A percentile compares a stretch with the other conserved stretches of the same genome.
These are phyloP conservation scores for Holotrichia oblita DNA, from an alignment of 1,140 invertebrate genomes.

Conservation along the genomic window DNA sequence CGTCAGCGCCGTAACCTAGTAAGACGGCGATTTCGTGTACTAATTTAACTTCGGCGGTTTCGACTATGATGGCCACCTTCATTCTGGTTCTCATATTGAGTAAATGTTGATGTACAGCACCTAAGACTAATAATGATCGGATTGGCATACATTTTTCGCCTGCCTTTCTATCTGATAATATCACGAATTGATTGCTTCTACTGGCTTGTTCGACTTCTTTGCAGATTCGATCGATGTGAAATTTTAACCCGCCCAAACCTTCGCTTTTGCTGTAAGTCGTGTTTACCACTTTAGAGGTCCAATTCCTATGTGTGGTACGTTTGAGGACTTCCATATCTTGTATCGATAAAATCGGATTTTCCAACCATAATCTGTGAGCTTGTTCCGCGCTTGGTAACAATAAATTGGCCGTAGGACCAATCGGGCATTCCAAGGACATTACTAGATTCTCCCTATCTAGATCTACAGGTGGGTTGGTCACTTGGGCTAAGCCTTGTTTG, in stretches of 20 bases:
- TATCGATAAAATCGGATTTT: constrained; percentile 94
- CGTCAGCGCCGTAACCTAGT: constrained; percentile 96
- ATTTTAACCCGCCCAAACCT: constrained; percentile 77
- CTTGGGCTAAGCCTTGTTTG: constrained; percentile 99
- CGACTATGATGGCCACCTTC: constrained; percentile 93
- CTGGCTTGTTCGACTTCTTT: constrained; percentile 85
- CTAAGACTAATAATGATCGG: constrained; percentile 88
- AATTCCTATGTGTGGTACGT: constrained; percentile 83
- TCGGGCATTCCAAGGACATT: constrained; percentile 93
- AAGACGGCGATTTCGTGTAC: constrained; percentile 97
- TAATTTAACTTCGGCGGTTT: constrained; percentile 94
- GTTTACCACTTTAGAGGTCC: constrained; percentile 93
- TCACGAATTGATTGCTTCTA: constrained; percentile 84
- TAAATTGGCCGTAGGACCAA: constrained; percentile 94
- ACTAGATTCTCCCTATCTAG: constrained; percentile 98
- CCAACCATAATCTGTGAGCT: constrained; percentile 86
- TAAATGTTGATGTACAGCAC: constrained; percentile 92
- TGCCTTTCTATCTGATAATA: constrained; percentile 84
- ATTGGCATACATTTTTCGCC: constrained; percentile 77
- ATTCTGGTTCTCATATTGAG: constrained; percentile 95
- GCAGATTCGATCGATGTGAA: constrained; percentile 83
- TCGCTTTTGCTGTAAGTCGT: constrained; percentile 82
- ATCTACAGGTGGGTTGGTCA: constrained; percentile 99
- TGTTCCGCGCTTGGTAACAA: constrained; percentile 88
- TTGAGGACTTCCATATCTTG: constrained; percentile 89